phyloP scores from a whole-genome alignment of 2,888 invertebrate species.

The Tortrix viridana region DNA sequence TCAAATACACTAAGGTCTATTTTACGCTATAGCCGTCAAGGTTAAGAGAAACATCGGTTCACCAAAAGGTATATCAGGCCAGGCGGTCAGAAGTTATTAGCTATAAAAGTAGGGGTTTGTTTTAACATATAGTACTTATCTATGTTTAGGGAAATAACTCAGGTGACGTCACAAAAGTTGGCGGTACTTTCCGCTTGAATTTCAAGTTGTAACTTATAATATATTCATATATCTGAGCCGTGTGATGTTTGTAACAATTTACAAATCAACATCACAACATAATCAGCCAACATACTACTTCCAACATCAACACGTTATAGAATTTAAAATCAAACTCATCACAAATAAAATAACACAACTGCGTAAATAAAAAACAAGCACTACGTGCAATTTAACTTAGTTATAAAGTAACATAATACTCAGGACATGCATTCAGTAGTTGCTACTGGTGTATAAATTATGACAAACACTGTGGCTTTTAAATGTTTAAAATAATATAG shows the following conservation, averaged over 20 bases:
- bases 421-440: slow-evolving; percentile 22
- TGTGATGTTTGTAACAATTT: no score
- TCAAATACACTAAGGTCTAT: no score
- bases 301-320: slow-evolving; percentile 9
- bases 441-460: background rate
- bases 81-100: no score
- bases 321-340: slow-evolving; percentile 18
- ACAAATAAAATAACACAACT: slow-evolving; percentile 24
- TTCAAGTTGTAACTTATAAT: slow-evolving; percentile 4
- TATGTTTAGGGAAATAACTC: no score
- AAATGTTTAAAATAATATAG: no score
- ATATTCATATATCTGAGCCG: no score
- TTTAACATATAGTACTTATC: no score
- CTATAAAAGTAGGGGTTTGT: no score
- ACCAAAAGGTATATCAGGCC: no score
- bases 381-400: slow-evolving; percentile 22
- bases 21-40: no score
- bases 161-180: background rate
- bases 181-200: background rate
- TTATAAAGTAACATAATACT: slow-evolving; percentile 22
- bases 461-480: background rate
- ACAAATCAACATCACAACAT: slow-evolving; percentile 19
- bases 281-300: no score
- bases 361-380: slow-evolving; percentile 20
- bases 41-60: no score